These are phyloP conservation scores for Meloidogyne hapla DNA, from an alignment of 1,140 invertebrate species.

Conservation along the genomic window DNA sequence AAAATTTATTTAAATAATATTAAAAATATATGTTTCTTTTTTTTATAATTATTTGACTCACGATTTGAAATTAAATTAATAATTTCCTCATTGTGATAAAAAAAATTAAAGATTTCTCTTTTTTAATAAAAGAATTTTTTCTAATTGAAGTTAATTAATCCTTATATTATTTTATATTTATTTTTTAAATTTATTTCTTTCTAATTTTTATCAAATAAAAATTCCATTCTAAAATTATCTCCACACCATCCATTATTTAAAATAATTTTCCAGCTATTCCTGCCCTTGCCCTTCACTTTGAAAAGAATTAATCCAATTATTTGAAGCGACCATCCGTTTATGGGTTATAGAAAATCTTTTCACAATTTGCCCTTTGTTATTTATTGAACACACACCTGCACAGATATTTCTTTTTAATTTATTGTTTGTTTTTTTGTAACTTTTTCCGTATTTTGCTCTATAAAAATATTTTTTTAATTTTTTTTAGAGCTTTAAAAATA, in stretches of 20 bases:
- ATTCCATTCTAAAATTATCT: no score
- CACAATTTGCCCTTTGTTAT: neutral
- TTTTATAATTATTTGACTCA: no score
- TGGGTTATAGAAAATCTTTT: neutral
- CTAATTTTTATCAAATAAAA: no score
- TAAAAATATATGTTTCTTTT: no score
- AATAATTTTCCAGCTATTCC: neutral
- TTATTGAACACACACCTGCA: neutral
- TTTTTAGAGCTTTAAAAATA: neutral
- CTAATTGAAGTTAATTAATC: no score
- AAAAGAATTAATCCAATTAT: neutral
- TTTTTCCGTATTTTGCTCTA: slow-evolving; percentile 1
- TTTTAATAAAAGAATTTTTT: no score
- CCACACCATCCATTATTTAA: neutral
- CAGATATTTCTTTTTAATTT: neutral
- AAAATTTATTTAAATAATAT: no score
- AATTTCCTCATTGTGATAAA: no score
- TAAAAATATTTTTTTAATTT: neutral
- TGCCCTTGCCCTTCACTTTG: neutral
- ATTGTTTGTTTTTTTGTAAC: neutral
- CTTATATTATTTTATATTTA: no score
- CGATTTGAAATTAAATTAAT: no score
- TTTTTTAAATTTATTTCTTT: no score
- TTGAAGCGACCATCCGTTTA: slow-evolving; percentile 5
- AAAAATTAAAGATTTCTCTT: no score